These are phyloP conservation scores for Anoncus sp. DNA, from an alignment of 2,888 invertebrate genomes.

Conservation along the genomic window DNA sequence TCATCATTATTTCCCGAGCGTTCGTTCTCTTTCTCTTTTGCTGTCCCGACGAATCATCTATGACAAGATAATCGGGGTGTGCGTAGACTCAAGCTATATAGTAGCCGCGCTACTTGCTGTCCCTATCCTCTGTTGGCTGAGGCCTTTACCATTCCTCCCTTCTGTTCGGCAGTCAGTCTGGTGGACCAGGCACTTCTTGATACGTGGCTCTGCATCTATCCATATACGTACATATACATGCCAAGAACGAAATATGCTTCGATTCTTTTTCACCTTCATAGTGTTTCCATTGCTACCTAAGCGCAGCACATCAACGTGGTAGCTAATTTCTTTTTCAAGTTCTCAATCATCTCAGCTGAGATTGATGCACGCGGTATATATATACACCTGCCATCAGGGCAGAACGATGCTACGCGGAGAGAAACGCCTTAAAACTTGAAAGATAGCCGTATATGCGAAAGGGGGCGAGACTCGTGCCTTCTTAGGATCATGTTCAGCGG, in stretches of 20 bases:
- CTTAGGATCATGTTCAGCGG: constrained; percentile 17
- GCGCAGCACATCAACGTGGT: constrained; percentile 27
- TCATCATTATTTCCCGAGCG: constrained; percentile 53
- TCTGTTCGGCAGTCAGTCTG: constrained; percentile 43
- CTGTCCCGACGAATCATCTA: constrained; percentile 69
- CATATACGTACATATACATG: neutral
- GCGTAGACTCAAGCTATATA: constrained; percentile 25
- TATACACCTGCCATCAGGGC: constrained; percentile 43
- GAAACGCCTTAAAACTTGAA: constrained; percentile 35
- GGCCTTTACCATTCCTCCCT: constrained; percentile 40
- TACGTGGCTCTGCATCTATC: neutral
- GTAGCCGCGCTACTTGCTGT: constrained; percentile 49
- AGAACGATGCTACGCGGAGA: constrained; percentile 38
- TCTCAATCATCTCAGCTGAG: constrained; percentile 58
- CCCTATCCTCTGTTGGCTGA: constrained; percentile 21
- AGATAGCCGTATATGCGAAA: constrained; percentile 40
- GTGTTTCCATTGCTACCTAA: constrained; percentile 48
- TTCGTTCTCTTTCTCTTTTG: constrained; percentile 63
- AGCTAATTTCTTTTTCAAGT: constrained; percentile 61
- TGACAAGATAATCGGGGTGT: constrained; percentile 78
- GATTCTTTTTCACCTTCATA: constrained; percentile 42
- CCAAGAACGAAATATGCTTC: constrained; percentile 20
- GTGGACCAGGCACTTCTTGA: constrained; percentile 38
- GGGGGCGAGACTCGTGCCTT: constrained; percentile 44
- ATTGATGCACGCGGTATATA: constrained; percentile 16